A percentile compares a stretch with the other conserved stretches of the same genome.
Conservation (phyloP, 2,888 invertebrate genomes). For the Thalpophila matura region DNA sequence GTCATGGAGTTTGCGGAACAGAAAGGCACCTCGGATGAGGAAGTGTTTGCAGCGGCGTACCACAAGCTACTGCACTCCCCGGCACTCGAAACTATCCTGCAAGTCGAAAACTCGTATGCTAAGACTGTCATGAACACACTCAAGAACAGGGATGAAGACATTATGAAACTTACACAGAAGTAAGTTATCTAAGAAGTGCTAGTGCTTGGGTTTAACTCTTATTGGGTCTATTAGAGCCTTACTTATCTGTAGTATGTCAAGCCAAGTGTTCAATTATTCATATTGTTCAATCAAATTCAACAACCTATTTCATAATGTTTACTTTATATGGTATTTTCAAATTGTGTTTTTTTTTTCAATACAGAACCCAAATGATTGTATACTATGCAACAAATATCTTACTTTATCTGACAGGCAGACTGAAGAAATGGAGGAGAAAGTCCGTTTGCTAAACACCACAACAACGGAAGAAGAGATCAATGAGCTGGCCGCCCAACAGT, state of each 20-base stretch:
- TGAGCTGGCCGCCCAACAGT: slow-evolving; percentile 94
- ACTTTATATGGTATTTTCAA: too few relatives aligned
- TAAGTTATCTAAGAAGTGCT: slow-evolving; percentile 60
- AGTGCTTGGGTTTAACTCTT: too few relatives aligned
- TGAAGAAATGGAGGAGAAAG: slow-evolving; percentile 96
- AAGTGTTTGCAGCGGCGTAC: slow-evolving; percentile 96
- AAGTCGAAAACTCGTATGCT: slow-evolving; percentile 96
- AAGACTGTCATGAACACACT: slow-evolving; percentile 94
- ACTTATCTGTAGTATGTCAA: too few relatives aligned
- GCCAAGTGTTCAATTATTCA: too few relatives aligned
- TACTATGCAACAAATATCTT: neutral
- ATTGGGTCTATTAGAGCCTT: too few relatives aligned
- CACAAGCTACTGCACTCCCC: slow-evolving; percentile 96
- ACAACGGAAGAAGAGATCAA: slow-evolving; percentile 97
- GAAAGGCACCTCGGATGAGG: slow-evolving; percentile 95
- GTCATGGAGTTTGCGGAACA: slow-evolving; percentile 96
- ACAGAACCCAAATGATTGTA: neutral
- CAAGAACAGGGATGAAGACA: slow-evolving; percentile 93
- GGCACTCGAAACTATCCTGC: slow-evolving; percentile 96
- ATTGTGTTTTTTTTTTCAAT: neutral
- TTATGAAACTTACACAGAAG: slow-evolving; percentile 93
- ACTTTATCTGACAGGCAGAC: slow-evolving; percentile 92
- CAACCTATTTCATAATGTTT: too few relatives aligned
- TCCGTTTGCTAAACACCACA: slow-evolving; percentile 94
- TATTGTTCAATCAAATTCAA: too few relatives aligned